These are phyloP conservation scores for Chloroceryle inda DNA, from an alignment of 2,797 vertebrate species.

Conservation along the genomic window DNA sequence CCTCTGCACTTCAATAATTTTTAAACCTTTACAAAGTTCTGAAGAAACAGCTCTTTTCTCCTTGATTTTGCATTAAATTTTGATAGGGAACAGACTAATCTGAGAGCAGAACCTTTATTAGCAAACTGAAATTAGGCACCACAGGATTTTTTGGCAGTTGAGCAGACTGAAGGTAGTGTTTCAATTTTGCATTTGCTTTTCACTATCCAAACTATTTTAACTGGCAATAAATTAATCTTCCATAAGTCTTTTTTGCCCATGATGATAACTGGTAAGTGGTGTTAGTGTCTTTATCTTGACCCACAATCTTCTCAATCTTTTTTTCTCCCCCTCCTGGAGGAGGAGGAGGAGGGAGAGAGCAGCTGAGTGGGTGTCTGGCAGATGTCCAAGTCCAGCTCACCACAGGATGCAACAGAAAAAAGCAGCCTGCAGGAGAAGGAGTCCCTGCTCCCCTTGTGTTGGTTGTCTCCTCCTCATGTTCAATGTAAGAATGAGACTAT, in stretches of 20 bases:
- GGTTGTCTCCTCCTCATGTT: background rate
- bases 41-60: background rate
- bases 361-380: background rate
- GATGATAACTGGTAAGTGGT: background rate
- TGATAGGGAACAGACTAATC: background rate
- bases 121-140: background rate
- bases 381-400: background rate
- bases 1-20: background rate
- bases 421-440: background rate
- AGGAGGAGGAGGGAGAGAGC: background rate
- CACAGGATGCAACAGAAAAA: background rate
- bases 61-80: background rate
- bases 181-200: background rate
- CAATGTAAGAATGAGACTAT: background rate
- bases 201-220: background rate
- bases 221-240: background rate
- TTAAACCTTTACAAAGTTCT: background rate
- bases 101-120: background rate
- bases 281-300: background rate
- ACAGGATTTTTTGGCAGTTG: background rate
- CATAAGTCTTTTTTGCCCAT: background rate
- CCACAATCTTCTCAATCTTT: background rate
- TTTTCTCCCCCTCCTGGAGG: background rate
- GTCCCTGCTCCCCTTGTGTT: accelerated
- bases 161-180: background rate